phyloP scores from a whole-genome alignment of 2,797 vertebrate species.

The Thunnus albacares region DNA sequence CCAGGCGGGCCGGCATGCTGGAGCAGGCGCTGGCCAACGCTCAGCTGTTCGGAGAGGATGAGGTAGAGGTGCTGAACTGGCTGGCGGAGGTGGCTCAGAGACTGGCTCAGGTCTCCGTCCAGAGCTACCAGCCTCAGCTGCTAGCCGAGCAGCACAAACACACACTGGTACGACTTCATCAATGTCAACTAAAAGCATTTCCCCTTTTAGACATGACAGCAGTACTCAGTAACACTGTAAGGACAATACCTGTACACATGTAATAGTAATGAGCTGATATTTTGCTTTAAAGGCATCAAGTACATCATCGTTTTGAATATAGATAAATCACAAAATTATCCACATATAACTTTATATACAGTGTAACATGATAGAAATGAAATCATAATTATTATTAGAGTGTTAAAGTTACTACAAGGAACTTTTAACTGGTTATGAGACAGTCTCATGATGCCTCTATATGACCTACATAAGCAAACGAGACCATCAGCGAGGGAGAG shows the following conservation, averaged over 20 bases:
- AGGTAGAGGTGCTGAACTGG: slow-evolving; percentile 99
- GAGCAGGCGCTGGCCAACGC: slow-evolving; percentile 96
- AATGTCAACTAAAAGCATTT: no score
- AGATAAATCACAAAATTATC: neutral
- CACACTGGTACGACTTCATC: slow-evolving; percentile 86
- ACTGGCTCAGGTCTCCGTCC: slow-evolving; percentile 91
- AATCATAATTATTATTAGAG: no score
- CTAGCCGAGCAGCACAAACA: slow-evolving; percentile 94
- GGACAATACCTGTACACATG: neutral
- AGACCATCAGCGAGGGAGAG: no score
- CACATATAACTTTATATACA: neutral
- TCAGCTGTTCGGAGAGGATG: slow-evolving; percentile 97
- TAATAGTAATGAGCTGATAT: neutral
- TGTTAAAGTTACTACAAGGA: no score
- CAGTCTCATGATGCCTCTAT: no score
- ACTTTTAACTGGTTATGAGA: no score
- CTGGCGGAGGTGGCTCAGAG: slow-evolving; percentile 97
- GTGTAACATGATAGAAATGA: no score
- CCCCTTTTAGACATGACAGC: neutral
- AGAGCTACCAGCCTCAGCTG: slow-evolving; percentile 92
- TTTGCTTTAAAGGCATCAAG: neutral
- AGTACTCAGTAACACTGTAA: neutral
- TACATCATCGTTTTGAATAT: no score
- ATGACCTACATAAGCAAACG: no score
- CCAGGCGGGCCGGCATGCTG: slow-evolving; percentile 90